These are phyloP conservation scores for Prosapia bicincta DNA, from an alignment of 2,888 invertebrate species.

Conservation along the genomic window DNA sequence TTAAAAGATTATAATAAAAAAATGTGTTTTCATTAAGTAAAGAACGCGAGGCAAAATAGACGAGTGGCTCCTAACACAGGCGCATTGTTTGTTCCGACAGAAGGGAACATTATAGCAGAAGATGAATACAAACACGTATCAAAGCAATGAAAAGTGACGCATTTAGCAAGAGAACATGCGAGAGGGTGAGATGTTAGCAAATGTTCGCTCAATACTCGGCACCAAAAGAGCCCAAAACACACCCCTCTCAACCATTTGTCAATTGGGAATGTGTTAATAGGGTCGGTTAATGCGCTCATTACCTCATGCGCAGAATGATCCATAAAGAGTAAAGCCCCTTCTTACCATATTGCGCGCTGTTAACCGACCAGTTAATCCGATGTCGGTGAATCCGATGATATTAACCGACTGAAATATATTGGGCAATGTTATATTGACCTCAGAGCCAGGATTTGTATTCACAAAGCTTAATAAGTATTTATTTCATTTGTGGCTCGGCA, in stretches of 20 bases:
- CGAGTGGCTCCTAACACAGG: no score
- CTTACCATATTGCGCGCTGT: neutral
- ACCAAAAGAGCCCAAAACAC: neutral
- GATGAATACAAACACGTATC: neutral
- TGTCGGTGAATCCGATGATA: no score
- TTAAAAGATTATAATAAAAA: no score
- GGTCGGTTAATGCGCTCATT: neutral
- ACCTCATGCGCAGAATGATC: neutral
- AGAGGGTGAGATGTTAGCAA: neutral
- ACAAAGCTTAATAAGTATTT: no score
- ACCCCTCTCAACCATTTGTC: neutral
- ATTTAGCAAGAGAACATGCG: neutral
- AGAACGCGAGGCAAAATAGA: no score
- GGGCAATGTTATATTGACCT: no score
- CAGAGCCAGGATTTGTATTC: no score
- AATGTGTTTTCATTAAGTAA: no score
- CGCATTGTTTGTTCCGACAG: neutral
- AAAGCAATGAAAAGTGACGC: neutral
- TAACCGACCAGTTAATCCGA: no score
- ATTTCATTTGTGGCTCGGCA: no score
- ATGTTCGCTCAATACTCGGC: neutral
- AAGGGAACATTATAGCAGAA: neutral
- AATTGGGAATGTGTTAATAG: neutral
- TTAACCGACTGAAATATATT: no score
- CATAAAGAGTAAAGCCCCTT: neutral